Evolutionary conservation across 2,113 vertebrate genomes (phyloP), one percentile per base, ranked within the genome.

Genomic region (Tychaedon coryphoeus): DNA sequence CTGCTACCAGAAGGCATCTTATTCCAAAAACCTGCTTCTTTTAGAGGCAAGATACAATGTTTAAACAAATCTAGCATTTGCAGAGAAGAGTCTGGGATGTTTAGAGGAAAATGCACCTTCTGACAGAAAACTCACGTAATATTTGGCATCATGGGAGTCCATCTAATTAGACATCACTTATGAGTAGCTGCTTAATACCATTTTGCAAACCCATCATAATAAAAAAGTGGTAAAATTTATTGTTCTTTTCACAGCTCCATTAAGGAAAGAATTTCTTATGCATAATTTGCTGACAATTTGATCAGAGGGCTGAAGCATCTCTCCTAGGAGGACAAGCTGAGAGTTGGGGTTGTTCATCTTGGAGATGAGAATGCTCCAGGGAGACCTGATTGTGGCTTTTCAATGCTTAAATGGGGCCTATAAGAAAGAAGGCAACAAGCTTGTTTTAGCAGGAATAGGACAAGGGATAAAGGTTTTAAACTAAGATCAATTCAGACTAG

Each of bases 21-120:
- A 51, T 40, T 80, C 33, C 29, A 58, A 91, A 92, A 90, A 50
- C 20, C 56, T 70, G 48, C 67, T 92, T 57, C 70, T 88, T 84
- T 69, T 45, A 70, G 8, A 92, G n/a, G 22, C 51, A 79, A 66
- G 78, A 45, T 87, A 90, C 86, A 96, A 71, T 23, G 19, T 72
- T 90, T 84, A 90, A 93, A 90, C 42, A 93, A 91, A 86, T 43
- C 48, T 60, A 94, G 85, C 81, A 81, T 96, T 92, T 96, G 48
- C 70, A 84, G 47, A 84, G 53, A 67, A 81, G 25, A 79, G 23
- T 34, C 77, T 79, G 45, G 38, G 50, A 90, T 42, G 31, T 58
- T 91, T 65, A 91, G 34, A 91, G 74, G 56, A 79, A 89, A 90
- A 78, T 9, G 8, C 53, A 79, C 24, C 5, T 86, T 91, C 62